Conservation (phyloP, 2,888 invertebrate genomes). For the Epsilonema sp. region DNA sequence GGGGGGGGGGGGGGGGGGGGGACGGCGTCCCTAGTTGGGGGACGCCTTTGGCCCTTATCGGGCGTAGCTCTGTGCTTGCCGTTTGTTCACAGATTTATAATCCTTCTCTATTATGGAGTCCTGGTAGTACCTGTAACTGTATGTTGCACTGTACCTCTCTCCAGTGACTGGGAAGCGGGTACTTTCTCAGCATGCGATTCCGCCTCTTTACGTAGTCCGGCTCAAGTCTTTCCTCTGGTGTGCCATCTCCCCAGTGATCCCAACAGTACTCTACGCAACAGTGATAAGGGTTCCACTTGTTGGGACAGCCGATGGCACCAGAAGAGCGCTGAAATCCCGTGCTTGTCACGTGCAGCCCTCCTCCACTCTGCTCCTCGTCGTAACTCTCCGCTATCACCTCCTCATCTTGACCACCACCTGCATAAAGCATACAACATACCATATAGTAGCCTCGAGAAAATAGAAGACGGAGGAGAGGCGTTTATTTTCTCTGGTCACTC, state of each 20-base stretch:
- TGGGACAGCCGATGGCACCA: constrained; percentile 54
- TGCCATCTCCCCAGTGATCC: constrained; percentile 54
- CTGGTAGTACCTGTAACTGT: no score
- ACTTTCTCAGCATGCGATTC: constrained; percentile 54
- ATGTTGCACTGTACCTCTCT: no score
- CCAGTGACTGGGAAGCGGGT: constrained; percentile 80
- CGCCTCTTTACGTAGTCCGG: constrained; percentile 53
- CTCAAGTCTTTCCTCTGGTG: constrained; percentile 42
- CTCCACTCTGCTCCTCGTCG: constrained; percentile 41
- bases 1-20: no score
- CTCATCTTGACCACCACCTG: constrained; percentile 45
- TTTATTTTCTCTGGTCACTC: no score
- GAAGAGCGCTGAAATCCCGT: constrained; percentile 11
- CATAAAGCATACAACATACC: no score
- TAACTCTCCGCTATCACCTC: constrained; percentile 87
- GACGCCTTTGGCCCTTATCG: no score
- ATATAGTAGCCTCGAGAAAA: no score
- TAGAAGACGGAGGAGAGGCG: no score
- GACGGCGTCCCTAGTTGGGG: no score
- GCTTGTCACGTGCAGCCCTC: constrained; percentile 7
- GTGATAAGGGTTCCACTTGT: constrained; percentile 81
- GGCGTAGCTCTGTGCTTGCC: no score
- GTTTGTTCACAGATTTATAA: no score
- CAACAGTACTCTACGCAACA: constrained; percentile 73
- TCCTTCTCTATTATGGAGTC: no score